Base-by-base conservation (phyloP, 2,113 vertebrate genomes). In the Salvelinus alpinus region DNA sequence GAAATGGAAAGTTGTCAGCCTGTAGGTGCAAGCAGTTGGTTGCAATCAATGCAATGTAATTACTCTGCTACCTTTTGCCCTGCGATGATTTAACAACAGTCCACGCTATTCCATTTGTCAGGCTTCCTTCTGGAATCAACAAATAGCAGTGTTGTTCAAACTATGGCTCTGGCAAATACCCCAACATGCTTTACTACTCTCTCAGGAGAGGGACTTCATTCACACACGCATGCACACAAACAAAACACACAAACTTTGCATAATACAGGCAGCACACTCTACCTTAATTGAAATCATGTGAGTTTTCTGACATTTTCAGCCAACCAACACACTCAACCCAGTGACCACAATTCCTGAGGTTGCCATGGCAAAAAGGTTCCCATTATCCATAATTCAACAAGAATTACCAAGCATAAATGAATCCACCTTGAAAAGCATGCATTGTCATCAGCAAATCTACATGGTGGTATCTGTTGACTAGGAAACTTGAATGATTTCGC, bases 101-200 rank as follows among this genome's bases (percentile, higher is more conserved):
- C 51, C 51, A 18, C 82, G 72, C 68, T 70, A 80, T 78, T 81
- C 76, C 82, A 85, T 87, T 29, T 59, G 22, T 34, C 70, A 66
- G 31, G 18, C 54, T n/a, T 47, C 67, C 80, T 84, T 73, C 75
- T 84, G 78, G 85, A 78, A 86, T 81, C 80, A 71, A 80, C 51
- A 83, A 73, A 84, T 64, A 71, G 85, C 77, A 76, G 75, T 73
- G 78, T 74, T 83, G 78, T 80, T 80, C 70, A 80, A 80, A 73
- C 74, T 66, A 74, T 74, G 2, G 69, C 73, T 54, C 72, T 0
- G 71, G 71, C 78, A 66, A 31, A 75, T 25, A 70, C 69, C n/a
- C 31, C 44, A 57, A 14, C 59, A 54, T 54, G 31, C 14, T 83
- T 79, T 62, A 85, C 51, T 62, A 70, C 4, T 85, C 79, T 77